These are phyloP conservation scores for Channa striata DNA, from an alignment of 2,797 vertebrate genomes.

Conservation along the genomic window DNA sequence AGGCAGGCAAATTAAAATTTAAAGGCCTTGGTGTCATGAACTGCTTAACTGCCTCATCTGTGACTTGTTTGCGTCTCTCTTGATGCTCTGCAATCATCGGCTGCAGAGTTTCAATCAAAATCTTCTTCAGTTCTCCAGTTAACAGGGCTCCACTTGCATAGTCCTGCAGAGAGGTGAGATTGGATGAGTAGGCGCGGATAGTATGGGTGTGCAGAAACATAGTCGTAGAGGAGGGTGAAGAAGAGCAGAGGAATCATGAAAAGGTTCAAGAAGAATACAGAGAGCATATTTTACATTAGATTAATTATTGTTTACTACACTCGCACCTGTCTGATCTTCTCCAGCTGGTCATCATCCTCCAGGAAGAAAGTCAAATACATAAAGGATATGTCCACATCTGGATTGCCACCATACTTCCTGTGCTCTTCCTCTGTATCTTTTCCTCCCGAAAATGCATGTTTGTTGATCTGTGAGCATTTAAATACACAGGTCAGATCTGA, in stretches of 20 bases:
- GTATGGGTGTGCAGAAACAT: background rate
- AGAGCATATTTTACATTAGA: background rate
- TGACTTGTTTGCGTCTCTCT: conserved; percentile 91
- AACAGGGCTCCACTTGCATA: conserved; percentile 93
- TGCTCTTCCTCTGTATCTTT: conserved; percentile 97
- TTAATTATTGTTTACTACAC: too few species aligned
- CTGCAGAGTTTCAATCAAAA: conserved; percentile 93
- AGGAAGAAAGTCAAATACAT: conserved; percentile 99
- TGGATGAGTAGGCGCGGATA: background rate
- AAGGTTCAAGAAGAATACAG: background rate
- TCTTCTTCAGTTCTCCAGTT: conserved; percentile 96
- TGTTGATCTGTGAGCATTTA: conserved; percentile 88
- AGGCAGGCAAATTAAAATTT: conserved; percentile 82
- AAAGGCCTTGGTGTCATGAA: conserved; percentile 95
- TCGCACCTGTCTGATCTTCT: conserved; percentile 93
- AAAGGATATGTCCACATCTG: conserved; percentile 94
- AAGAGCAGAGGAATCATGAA: too few species aligned
- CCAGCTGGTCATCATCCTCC: conserved; percentile 93
- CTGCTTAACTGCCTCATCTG: conserved; percentile 88
- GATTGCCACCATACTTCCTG: conserved; percentile 90
- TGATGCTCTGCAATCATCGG: conserved; percentile 93
- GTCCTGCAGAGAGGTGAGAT: conserved; percentile 81
- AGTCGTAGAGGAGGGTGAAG: too few species aligned
- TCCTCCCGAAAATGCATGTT: conserved; percentile 97
- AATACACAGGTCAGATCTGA: background rate